phyloP scores from a whole-genome alignment of 2,888 invertebrate species.

The Limnephilus rhombicus region DNA sequence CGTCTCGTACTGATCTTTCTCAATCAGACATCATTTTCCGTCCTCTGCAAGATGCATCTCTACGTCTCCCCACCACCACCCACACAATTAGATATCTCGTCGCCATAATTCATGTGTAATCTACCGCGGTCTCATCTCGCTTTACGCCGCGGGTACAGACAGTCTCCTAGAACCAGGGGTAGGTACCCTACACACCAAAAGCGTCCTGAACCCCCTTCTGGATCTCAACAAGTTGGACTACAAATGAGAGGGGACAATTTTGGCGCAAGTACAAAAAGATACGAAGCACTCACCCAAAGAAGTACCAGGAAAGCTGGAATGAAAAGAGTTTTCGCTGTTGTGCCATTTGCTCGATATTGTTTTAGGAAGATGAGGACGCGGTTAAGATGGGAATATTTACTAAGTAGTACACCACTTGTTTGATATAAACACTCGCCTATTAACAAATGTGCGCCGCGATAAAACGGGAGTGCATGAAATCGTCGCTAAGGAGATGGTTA shows the following conservation, averaged over 20 bases:
- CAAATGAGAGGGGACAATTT: background rate
- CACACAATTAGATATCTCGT: conserved; percentile 78
- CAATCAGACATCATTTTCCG: conserved; percentile 5
- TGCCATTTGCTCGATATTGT: background rate
- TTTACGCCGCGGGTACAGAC: conserved; percentile 67
- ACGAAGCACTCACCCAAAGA: no score
- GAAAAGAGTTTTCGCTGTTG: background rate
- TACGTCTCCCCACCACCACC: conserved; percentile 63
- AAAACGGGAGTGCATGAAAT: conserved; percentile 50
- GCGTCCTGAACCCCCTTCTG: conserved; percentile 17
- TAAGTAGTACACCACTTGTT: conserved; percentile 59
- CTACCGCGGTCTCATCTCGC: conserved; percentile 74
- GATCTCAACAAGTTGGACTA: conserved; percentile 38
- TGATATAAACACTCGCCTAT: conserved; percentile 63
- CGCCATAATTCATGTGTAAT: conserved; percentile 81
- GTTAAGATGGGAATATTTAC: conserved; percentile 60
- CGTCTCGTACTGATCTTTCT: conserved; percentile 30
- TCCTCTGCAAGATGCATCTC: conserved; percentile 69
- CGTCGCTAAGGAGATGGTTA: conserved; percentile 33
- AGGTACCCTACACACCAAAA: background rate
- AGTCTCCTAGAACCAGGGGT: conserved; percentile 62
- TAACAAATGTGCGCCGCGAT: conserved; percentile 58
- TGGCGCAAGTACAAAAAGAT: background rate
- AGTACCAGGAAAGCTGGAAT: background rate
- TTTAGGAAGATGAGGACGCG: background rate